These are phyloP conservation scores for Campylomormyrus numenius DNA, from an alignment of 2,113 vertebrate species.

Conservation along the genomic window DNA sequence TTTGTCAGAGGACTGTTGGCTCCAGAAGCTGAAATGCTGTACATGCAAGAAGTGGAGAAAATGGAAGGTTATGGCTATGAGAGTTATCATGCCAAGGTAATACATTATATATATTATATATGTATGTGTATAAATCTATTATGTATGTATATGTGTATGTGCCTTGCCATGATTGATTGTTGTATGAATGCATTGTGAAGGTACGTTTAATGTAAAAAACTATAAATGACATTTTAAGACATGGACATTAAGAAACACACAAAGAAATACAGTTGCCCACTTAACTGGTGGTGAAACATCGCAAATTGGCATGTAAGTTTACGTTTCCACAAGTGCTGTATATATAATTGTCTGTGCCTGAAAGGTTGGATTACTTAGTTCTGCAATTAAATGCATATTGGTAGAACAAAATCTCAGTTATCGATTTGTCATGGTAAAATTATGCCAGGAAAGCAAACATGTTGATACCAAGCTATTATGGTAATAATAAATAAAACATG, in stretches of 20 bases:
- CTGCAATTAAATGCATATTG: no score
- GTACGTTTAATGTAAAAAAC: not conserved
- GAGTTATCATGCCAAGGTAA: conserved; percentile 88
- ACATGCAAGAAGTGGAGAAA: conserved; percentile 95
- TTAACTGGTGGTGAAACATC: not conserved
- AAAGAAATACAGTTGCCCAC: not conserved
- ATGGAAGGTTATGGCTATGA: conserved; percentile 95
- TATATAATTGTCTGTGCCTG: no score
- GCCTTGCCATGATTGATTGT: not conserved
- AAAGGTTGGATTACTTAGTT: no score
- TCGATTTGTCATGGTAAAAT: no score
- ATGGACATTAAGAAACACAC: not conserved
- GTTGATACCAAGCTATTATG: no score
- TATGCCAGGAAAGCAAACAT: no score
- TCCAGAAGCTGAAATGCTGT: conserved; percentile 87
- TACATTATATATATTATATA: not conserved
- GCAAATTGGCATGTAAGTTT: not conserved
- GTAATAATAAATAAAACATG: no score
- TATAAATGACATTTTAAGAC: not conserved
- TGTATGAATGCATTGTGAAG: not conserved
- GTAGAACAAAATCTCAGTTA: no score
- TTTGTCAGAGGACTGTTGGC: conserved; percentile 74
- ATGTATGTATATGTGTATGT: not conserved
- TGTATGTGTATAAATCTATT: not conserved
- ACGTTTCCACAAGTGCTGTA: not conserved